phyloP scores from a whole-genome alignment of 1,140 invertebrate species.

The Chrysomallon squamiferum region DNA sequence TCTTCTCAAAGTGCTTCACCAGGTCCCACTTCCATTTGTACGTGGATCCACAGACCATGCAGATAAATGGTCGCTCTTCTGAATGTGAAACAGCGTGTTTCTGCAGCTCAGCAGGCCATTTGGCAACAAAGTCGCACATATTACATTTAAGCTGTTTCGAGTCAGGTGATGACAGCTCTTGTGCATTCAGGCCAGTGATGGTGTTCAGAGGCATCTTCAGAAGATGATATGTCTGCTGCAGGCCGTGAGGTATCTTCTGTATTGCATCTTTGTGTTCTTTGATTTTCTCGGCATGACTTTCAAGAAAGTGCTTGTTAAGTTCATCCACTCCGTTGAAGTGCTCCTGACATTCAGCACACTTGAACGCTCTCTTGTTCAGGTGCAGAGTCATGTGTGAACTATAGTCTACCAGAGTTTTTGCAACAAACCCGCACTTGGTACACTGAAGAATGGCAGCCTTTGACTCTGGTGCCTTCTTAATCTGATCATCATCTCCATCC shows the following conservation, averaged over 20 bases:
- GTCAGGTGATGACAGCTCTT: constrained; percentile 38
- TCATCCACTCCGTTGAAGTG: constrained; percentile 55
- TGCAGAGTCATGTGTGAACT: constrained; percentile 56
- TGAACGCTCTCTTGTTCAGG: constrained; percentile 53
- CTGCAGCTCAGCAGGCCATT: constrained; percentile 62
- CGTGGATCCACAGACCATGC: constrained; percentile 61
- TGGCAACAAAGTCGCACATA: constrained; percentile 60
- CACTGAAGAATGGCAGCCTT: constrained; percentile 34
- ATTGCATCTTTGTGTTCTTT: constrained; percentile 55
- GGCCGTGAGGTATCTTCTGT: constrained; percentile 56
- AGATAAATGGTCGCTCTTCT: constrained; percentile 58
- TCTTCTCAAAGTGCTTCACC: constrained; percentile 63
- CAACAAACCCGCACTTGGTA: constrained; percentile 47
- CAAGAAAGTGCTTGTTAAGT: constrained; percentile 54
- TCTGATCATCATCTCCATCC: constrained; percentile 15
- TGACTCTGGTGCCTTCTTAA: constrained; percentile 7
- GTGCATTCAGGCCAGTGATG: constrained; percentile 41
- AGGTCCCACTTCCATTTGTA: constrained; percentile 64
- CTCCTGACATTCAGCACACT: constrained; percentile 57
- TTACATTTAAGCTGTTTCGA: constrained; percentile 56
- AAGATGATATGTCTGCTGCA: constrained; percentile 58
- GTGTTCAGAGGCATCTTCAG: constrained; percentile 55
- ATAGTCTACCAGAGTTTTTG: constrained; percentile 50
- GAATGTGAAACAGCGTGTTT: constrained; percentile 62
- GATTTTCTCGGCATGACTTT: constrained; percentile 48